Evolutionary conservation across 2,797 vertebrate genomes (phyloP).

Genomic region (Odontamblyopus lacepedii): DNA sequence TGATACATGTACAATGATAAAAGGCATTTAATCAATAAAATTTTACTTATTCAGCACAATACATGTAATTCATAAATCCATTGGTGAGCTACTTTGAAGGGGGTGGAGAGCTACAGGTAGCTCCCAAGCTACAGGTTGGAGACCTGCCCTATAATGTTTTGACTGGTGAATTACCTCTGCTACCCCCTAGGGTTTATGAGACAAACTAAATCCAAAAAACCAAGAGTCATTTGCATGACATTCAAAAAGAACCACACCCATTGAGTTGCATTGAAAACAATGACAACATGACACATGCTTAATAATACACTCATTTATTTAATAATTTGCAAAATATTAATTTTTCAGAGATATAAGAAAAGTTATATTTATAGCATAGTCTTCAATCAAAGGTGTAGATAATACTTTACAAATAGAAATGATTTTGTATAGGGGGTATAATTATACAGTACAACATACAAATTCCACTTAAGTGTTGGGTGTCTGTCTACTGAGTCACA

Average conservation of each 20-base stretch:
- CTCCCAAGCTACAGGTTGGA: too few species aligned
- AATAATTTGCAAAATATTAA: slow-evolving; percentile 43
- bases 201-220: not conserved
- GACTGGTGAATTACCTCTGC: slow-evolving; percentile 35
- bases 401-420: slow-evolving; percentile 64
- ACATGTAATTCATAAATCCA: too few species aligned
- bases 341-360: slow-evolving; percentile 17
- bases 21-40: too few species aligned
- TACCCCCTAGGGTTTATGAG: slow-evolving; percentile 63
- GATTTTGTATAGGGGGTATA: slow-evolving; percentile 31
- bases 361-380: slow-evolving; percentile 30
- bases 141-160: not conserved
- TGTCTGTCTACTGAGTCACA: slow-evolving; percentile 61
- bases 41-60: too few species aligned
- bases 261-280: slow-evolving; percentile 12
- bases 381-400: slow-evolving; percentile 46
- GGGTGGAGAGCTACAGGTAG: too few species aligned
- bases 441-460: slow-evolving; percentile 41
- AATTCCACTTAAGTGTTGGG: slow-evolving; percentile 34
- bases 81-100: too few species aligned
- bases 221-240: slow-evolving; percentile 53
- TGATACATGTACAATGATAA: too few species aligned
- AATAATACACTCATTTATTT: slow-evolving; percentile 55
- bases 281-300: slow-evolving; percentile 25
- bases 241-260: slow-evolving; percentile 46